Base-by-base conservation (phyloP, 2,888 invertebrate genomes). In the Tiliacea citrago region DNA sequence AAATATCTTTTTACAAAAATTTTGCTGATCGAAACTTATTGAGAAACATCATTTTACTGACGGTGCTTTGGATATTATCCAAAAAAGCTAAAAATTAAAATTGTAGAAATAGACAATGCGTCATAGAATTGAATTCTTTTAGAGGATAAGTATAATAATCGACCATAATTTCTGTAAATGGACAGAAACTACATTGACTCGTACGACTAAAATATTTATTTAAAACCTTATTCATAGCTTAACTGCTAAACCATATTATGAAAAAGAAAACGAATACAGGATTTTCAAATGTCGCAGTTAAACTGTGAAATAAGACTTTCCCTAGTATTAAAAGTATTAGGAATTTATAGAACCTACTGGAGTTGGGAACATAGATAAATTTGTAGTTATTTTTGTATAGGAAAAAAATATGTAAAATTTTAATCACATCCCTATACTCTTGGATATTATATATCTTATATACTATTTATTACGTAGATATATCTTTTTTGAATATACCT, bases 321-420 rank as follows among this genome's bases (percentile, higher is more conserved):
- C 49, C 70, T 86, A 86, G 77, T 81, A 66, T 78, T 79, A 68
- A 70, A 84, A 77, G 61, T 80, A 77, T 68, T 81, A 85, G 81
- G 68, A 81, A 84, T 78, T 73, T 79, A 86, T 78, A 71, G 77
- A n/a, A n/a, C n/a, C n/a, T 81, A 75, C 88, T 91, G 90, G 88
- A 88, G 87, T 89, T 88, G 92, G 92, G 92, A 92, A 89, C 93
- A 93, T 92, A 91, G 90, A 88, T 79, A 75, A 87, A 87, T 79
- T 86, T 87, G 89, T 92, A 90, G 90, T 87, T 90, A 91, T 92
- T 92, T 91, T 88, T 90, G 24, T 90, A 88, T 90, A 91, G 86
- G 63, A 79, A 62, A 68, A 68, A 77, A 73, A 65, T 9, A 65
- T 68, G 49, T 63, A 72, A 83, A 29, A 68, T 68, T 80, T 73